phyloP scores from a whole-genome alignment of 2,888 invertebrate genomes.

The Odontocolon sp. region DNA sequence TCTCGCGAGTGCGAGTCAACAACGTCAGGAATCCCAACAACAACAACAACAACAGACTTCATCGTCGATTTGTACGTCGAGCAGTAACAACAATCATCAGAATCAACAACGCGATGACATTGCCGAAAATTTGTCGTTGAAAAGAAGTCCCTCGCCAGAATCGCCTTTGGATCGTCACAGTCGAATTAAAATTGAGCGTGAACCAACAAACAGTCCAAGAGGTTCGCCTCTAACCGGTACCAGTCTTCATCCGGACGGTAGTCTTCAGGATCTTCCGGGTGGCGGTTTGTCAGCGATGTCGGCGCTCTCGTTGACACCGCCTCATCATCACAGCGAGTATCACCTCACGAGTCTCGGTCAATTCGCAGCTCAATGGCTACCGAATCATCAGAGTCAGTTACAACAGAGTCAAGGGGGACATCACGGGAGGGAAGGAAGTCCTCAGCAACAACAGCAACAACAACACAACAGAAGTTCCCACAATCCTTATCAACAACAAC shows the following conservation, averaged over 20 bases:
- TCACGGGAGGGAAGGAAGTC: slow-evolving; percentile 74
- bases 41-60: slow-evolving; percentile 55
- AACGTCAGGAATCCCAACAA: slow-evolving; percentile 53
- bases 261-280: slow-evolving; percentile 78
- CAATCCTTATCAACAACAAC: slow-evolving; percentile 56
- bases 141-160: slow-evolving; percentile 70
- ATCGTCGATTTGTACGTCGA: slow-evolving; percentile 31
- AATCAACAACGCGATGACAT: slow-evolving; percentile 71
- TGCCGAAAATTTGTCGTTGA: slow-evolving; percentile 79
- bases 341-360: slow-evolving; percentile 78
- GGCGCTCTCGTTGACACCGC: slow-evolving; percentile 90
- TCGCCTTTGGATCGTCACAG: slow-evolving; percentile 45
- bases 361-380: slow-evolving; percentile 78
- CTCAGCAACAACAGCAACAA: slow-evolving; percentile 65
- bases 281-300: slow-evolving; percentile 81
- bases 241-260: slow-evolving; percentile 71
- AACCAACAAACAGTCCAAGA: slow-evolving; percentile 76
- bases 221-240: slow-evolving; percentile 74
- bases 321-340: slow-evolving; percentile 84
- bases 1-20: slow-evolving; percentile 65
- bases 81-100: slow-evolving; percentile 59
- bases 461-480: slow-evolving; percentile 49
- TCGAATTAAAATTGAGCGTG: slow-evolving; percentile 75
- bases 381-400: slow-evolving; percentile 72
- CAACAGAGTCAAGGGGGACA: slow-evolving; percentile 65